Evolutionary conservation across 1,140 invertebrate genomes (phyloP), one percentile per base, ranked within the genome.

Genomic region (Oscheius sp.): DNA sequence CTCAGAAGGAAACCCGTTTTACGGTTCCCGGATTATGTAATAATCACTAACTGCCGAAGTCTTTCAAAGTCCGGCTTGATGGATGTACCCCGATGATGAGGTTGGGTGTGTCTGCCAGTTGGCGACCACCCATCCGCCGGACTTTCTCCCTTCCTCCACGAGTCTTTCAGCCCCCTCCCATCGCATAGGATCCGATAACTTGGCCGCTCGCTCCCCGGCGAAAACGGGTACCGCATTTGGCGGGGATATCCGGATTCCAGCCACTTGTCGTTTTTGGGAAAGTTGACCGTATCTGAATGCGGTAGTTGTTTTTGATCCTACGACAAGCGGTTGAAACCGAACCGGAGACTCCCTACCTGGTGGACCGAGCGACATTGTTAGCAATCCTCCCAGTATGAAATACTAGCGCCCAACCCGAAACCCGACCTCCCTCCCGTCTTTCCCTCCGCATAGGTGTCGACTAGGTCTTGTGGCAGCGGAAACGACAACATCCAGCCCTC

Each of bases 41-140:
- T 55, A 55, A 55, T 55, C 49, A 55, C 49, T 55, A 55, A 55
- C 28, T 55, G 49, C 49, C 49, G 49, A 55, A 13, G 49, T 55
- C 49, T 13, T 55, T 55, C 49, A 55, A 20, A 4, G 49, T 55
- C 49, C 49, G 49, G 49, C 49, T 55, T 55, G 49, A 55, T 55
- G 49, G 49, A 55, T 55, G 49, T 13, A 55, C 49, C 49, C 49
- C 49, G 49, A 13, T 55, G 49, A 55, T 13, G 49, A 26, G 7
- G 49, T 15, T 55, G 49, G 15, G 15, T 7, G 15, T 13, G 49
- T 42, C 38, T n/a, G n/a, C n/a, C n/a, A n/a, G n/a, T n/a, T n/a
- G n/a, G n/a, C n/a, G n/a, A n/a, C n/a, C 49, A 55, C 49, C 49
- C 49, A 55, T 26, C 49, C n/a, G n/a, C 38, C 49, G 49, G 49